phyloP scores from a whole-genome alignment of 2,797 vertebrate species.

The Eremophila alpestris region DNA sequence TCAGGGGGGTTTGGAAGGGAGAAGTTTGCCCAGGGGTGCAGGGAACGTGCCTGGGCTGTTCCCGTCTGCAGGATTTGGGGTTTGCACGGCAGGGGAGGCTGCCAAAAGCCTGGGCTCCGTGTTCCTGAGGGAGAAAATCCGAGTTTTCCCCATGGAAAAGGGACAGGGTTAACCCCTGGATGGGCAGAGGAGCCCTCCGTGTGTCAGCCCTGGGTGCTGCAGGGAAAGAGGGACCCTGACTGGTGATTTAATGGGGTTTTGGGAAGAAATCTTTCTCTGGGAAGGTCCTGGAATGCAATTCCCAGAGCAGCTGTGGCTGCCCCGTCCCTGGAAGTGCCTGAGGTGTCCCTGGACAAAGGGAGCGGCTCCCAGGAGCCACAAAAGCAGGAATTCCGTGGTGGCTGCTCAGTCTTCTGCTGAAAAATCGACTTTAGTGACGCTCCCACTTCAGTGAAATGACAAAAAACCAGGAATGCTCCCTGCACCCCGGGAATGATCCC shows the following conservation, averaged over 20 bases:
- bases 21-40: background rate
- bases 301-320: background rate
- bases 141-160: accelerated
- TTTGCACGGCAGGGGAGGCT: background rate
- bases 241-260: background rate
- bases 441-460: no score
- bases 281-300: background rate
- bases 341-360: background rate
- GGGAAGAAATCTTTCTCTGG: background rate
- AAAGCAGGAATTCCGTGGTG: background rate
- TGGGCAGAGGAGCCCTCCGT: background rate
- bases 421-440: no score
- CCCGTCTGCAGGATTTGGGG: background rate
- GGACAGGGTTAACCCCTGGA: background rate
- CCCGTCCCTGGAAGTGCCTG: background rate
- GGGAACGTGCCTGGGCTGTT: background rate
- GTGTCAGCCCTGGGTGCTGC: background rate
- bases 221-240: background rate
- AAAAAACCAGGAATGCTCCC: no score
- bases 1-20: background rate
- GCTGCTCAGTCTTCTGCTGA: background rate
- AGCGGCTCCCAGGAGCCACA: background rate
- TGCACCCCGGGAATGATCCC: background rate
- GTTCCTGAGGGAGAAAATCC: background rate
- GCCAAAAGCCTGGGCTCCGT: background rate